These are phyloP conservation scores for Sebastes iracundus DNA, from an alignment of 2,797 vertebrate genomes.

Conservation along the genomic window DNA sequence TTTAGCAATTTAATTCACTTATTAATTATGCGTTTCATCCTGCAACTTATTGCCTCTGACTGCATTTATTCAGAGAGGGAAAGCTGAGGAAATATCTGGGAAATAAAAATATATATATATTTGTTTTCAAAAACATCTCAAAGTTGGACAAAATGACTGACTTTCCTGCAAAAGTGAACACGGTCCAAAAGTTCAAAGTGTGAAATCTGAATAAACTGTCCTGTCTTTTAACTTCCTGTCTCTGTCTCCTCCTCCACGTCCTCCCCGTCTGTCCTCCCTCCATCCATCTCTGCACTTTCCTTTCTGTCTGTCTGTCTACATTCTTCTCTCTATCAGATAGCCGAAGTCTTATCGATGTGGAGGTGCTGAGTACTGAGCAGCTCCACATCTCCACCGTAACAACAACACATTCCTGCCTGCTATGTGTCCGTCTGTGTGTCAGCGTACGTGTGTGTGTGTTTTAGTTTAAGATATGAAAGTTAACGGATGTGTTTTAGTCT, in stretches of 20 bases:
- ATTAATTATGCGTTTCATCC: background rate
- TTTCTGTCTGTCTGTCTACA: constrained; percentile 31
- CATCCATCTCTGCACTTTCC: constrained; percentile 33
- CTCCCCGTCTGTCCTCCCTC: constrained; percentile 22
- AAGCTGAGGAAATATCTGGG: background rate
- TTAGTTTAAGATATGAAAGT: constrained; percentile 23
- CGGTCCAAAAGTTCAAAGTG: background rate
- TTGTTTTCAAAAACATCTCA: background rate
- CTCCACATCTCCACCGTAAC: constrained; percentile 40
- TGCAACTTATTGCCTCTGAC: background rate
- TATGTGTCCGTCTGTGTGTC: constrained; percentile 21
- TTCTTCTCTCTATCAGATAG: constrained; percentile 58
- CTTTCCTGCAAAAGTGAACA: background rate
- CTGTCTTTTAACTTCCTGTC: background rate
- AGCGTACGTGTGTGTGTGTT: constrained; percentile 1
- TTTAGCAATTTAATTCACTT: background rate
- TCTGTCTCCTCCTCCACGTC: background rate
- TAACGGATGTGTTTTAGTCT: constrained; percentile 34
- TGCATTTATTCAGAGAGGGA: background rate
- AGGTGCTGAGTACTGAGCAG: constrained; percentile 55
- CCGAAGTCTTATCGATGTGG: constrained; percentile 55
- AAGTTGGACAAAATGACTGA: background rate
- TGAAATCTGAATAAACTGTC: constrained; percentile 3
- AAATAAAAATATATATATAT: background rate
- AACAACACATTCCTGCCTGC: constrained; percentile 67